A percentile compares a stretch with the other conserved stretches of the same genome.
Evolutionary conservation across 1,140 invertebrate species (phyloP).

Genomic region (Portunus trituberculatus): DNA sequence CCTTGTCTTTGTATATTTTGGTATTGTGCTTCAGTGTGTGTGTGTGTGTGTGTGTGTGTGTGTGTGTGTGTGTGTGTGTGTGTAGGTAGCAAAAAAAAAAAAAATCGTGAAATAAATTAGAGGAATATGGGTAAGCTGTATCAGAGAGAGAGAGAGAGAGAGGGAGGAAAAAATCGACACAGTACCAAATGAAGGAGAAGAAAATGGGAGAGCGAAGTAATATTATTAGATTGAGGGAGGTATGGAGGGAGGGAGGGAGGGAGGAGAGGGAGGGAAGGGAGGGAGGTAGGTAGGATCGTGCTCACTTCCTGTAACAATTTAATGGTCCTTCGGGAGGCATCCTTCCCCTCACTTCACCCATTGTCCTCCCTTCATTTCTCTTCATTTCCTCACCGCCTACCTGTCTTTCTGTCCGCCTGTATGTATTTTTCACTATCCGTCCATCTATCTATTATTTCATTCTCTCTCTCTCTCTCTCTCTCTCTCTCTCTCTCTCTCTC

Average conservation of each 20-base stretch:
- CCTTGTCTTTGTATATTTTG: neutral
- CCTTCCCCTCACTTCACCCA: conserved; percentile 11
- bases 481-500: neutral
- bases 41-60: conserved; percentile 6
- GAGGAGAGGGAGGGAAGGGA: neutral
- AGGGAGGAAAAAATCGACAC: neutral
- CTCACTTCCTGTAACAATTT: conserved; percentile 29
- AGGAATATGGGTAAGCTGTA: no score
- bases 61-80: neutral
- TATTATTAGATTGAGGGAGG: neutral
- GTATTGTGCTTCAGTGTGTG: neutral
- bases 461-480: neutral
- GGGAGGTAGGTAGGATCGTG: neutral
- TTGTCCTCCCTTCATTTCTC: neutral
- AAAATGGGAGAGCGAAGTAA: no score
- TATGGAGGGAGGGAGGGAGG: neutral
- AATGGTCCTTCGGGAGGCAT: neutral
- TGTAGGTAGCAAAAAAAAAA: neutral
- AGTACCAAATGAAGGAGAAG: neutral
- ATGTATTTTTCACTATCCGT: neutral
- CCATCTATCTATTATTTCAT: neutral
- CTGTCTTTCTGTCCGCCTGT: neutral
- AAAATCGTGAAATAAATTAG: no score
- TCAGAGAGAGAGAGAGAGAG: conserved; percentile 29
- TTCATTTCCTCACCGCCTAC: neutral